These are phyloP conservation scores for Gallinago jamesoni DNA, from an alignment of 2,113 vertebrate genomes.

Conservation along the genomic window DNA sequence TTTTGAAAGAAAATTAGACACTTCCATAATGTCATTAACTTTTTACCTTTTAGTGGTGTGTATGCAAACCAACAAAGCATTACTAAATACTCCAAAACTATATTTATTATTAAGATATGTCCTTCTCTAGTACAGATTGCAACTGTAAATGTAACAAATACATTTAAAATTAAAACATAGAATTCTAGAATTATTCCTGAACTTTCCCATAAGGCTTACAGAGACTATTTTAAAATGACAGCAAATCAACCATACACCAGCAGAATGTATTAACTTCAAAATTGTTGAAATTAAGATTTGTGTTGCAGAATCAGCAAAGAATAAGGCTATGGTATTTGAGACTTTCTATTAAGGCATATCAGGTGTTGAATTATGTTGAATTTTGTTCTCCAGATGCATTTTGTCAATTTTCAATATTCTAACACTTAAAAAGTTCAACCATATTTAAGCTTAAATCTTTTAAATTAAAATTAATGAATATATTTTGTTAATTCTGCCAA, in stretches of 20 bases:
- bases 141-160: background rate
- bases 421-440: background rate
- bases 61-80: background rate
- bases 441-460: background rate
- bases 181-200: background rate
- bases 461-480: background rate
- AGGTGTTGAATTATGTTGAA: background rate
- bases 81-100: background rate
- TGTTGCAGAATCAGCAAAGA: background rate
- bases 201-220: constrained; percentile 13
- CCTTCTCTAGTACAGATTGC: accelerated
- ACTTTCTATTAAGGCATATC: background rate
- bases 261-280: constrained; percentile 28
- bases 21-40: background rate
- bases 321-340: background rate
- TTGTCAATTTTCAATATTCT: background rate
- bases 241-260: background rate
- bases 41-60: background rate
- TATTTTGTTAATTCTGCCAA: background rate
- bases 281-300: constrained; percentile 27
- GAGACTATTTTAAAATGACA: constrained; percentile 30
- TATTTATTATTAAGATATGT: background rate
- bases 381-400: background rate
- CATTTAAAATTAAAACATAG: background rate
- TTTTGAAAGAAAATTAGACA: background rate